Evolutionary conservation across 2,797 vertebrate genomes (phyloP), one percentile per base, ranked within the genome.

Genomic region (Gambusia yucatana): DNA sequence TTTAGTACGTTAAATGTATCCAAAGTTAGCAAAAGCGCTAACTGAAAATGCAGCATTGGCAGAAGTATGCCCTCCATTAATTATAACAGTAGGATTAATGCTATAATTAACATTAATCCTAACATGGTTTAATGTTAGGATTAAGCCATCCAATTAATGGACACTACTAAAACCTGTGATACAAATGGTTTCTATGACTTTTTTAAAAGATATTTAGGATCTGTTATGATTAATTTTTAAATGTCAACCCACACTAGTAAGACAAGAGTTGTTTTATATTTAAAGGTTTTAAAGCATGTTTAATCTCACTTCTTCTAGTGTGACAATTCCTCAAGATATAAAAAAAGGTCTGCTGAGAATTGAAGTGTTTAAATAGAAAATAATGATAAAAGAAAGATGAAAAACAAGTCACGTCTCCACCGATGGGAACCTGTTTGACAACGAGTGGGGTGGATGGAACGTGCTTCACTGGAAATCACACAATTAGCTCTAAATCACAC

Each of bases 401-500:
- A 89, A 88, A 88, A 87, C 78, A 90, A 90, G 86, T 88, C 79
- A 48, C 79, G 80, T 67, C 79, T 65, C 79, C 84, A 73, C 50
- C 67, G 78, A 61, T 78, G 75, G 72, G 75, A 84, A 87, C 76
- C 77, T 81, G 80, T 83, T 87, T 67, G 81, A 87, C 86, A 85
- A 85, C 75, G 72, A 81, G 67, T 57, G 77, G 75, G 73, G 73
- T 69, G 81, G 75, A 48, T 36, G 25, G 80, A 75, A 87, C 81
- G 86, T 90, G 88, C 86, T 78, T 84, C 79, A n/a, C 17, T 71
- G 81, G 71, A 79, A 87, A 87, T 92, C 84, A 75, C 43, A 79
- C 87, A 93, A 92, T 94, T 95, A 93, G 80, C 1, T 28, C 78
- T 82, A 87, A 93, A 91, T 92, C 78, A 72, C 82, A 84, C 84